Evolutionary conservation across 92 coral and sea anemone species (phyloP).

Genomic region (Siderastrea siderea): DNA sequence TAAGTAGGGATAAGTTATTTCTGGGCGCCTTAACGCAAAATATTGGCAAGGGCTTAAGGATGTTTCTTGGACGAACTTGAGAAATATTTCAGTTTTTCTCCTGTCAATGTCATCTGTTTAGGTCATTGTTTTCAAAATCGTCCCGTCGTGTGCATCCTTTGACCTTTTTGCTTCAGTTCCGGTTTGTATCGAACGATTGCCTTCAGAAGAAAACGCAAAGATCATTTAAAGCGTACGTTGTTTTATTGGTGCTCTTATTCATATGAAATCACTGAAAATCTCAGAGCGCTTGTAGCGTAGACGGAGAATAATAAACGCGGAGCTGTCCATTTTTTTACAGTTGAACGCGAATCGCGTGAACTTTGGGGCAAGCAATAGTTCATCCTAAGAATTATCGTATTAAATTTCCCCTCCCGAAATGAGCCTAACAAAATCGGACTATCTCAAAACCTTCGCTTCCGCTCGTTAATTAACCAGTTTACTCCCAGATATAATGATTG

Average conservation of each 20-base stretch:
- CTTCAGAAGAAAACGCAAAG: not conserved
- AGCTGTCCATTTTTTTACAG: not conserved
- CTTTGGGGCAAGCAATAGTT: not conserved
- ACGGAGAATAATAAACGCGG: not conserved
- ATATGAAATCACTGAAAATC: not conserved
- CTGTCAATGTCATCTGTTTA: not conserved
- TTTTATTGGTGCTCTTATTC: not conserved
- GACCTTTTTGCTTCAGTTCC: conserved; percentile 16
- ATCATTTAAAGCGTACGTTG: no score
- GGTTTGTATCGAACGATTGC: not conserved
- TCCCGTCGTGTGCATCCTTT: not conserved
- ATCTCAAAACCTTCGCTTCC: conserved; percentile 22
- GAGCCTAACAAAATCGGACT: conserved; percentile 51
- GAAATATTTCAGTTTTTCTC: not conserved
- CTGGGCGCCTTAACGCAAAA: not conserved
- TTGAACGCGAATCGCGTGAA: conserved; percentile 17
- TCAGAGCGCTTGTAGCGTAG: not conserved
- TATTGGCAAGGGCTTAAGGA: not conserved
- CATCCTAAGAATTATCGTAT: not conserved
- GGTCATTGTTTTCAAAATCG: not conserved
- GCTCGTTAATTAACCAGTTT: not conserved
- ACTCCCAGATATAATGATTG: not conserved
- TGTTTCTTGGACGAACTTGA: not conserved
- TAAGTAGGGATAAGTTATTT: not conserved
- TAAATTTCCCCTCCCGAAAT: conserved; percentile 33